These are phyloP conservation scores for Suncus etruscus DNA, from an alignment of 2,113 vertebrate species.

Conservation along the genomic window DNA sequence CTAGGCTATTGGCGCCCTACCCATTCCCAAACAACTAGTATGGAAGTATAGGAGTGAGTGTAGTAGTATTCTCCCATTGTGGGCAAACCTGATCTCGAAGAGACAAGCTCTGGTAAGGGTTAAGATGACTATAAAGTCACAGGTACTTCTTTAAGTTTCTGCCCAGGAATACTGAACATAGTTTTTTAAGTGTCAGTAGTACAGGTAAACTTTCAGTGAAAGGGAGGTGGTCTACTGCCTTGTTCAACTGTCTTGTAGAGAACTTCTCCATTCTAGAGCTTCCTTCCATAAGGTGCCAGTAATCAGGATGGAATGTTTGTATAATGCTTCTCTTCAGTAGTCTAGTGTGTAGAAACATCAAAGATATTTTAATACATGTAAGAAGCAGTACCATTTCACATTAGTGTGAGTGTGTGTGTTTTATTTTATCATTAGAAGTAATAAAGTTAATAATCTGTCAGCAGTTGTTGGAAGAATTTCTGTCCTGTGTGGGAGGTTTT, in stretches of 20 bases:
- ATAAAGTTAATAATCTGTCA: not conserved
- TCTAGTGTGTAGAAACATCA: not conserved
- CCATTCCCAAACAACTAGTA: constrained; percentile 64
- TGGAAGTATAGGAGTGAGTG: not conserved
- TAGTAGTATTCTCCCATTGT: constrained; percentile 16
- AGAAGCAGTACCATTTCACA: not conserved
- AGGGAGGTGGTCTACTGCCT: not conserved
- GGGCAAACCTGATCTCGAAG: not conserved
- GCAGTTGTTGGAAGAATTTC: not conserved
- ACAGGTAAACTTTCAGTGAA: not conserved
- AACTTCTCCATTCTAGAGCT: not conserved
- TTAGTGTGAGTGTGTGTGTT: not conserved
- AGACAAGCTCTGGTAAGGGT: not conserved
- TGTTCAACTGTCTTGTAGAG: not conserved
- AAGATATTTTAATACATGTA: not conserved
- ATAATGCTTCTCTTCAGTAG: not conserved
- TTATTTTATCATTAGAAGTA: constrained; percentile 8
- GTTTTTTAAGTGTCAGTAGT: not conserved
- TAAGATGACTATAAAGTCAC: constrained; percentile 40
- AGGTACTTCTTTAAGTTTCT: constrained; percentile 24
- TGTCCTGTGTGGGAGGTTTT: not conserved
- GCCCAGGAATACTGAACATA: not conserved
- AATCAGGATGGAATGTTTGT: not conserved
- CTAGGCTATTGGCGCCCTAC: not conserved
- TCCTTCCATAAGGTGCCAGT: not conserved